phyloP scores from a whole-genome alignment of 2,113 vertebrate genomes.

The Odocoileus hemionus region DNA sequence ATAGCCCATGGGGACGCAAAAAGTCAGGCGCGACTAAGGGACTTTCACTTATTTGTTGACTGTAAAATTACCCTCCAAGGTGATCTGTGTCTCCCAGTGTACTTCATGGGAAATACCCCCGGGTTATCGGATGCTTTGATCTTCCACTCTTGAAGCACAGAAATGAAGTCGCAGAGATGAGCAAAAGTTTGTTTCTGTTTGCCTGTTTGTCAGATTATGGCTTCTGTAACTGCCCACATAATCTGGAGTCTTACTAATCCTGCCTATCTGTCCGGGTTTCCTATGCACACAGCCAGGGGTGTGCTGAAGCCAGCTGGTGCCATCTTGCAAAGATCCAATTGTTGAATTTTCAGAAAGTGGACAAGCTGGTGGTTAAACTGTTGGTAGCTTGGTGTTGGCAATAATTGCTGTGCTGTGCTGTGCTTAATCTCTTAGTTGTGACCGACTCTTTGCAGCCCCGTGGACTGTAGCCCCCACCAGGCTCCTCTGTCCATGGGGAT shows the following conservation, averaged over 20 bases:
- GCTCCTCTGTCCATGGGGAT: background rate
- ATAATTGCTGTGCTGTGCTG: background rate
- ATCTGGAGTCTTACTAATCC: background rate
- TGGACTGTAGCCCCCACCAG: background rate
- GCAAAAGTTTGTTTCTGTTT: background rate
- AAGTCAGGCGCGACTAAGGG: rapidly evolving
- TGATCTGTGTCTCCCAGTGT: background rate
- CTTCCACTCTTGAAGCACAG: background rate
- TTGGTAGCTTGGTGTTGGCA: background rate
- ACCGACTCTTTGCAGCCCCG: background rate
- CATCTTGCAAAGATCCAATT: background rate
- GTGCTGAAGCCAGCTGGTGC: background rate
- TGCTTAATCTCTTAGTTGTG: background rate
- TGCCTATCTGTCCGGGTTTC: background rate
- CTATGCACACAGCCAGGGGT: background rate
- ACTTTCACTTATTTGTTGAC: background rate
- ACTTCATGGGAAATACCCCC: background rate
- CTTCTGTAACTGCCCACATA: background rate
- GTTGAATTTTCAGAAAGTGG: background rate
- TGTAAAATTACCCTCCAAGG: background rate
- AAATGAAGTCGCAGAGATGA: background rate
- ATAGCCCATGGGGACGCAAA: background rate
- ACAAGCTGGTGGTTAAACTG: background rate
- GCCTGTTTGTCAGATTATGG: background rate
- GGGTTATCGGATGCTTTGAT: background rate